Base-by-base conservation (phyloP, 2,888 invertebrate species). In the Amphiduros pacificus region DNA sequence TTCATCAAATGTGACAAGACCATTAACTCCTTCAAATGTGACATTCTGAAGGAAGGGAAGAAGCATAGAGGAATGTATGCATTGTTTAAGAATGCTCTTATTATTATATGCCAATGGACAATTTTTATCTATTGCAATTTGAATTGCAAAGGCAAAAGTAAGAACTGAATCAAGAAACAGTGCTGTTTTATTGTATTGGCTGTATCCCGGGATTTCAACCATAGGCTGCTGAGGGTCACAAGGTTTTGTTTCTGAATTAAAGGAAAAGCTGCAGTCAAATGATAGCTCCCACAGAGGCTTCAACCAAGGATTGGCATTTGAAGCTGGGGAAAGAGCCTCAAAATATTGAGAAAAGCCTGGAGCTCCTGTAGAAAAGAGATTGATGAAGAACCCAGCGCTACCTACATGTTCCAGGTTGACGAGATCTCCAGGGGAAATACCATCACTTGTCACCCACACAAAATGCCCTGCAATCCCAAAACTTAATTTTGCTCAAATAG, bases 291-390 rank as follows among this genome's bases (percentile, higher is more conserved):
- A 64, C n/a, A 68, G 66, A 17, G 65, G 49, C 31, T 11, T 17
- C 24, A 71, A 58, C 70, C 71, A 73, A 2, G 71, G 71, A 60
- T 73, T 71, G 22, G 58, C 31, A 17, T 48, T 54, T 11, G 40
- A 50, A 4, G 20, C 6, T 11, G 60, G 60, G 17, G 60, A 28
- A 2, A 63, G 51, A 22, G 28, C 22, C 40, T 60, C 55, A 32
- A 63, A 60, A 55, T 63, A 63, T 14, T 48, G n/a, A 9, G 36
- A 26, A 41, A 63, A 60, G 17, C 55, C 60, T 2, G 40, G 36
- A 5, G 50, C 40, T 1, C 55, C 60, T 1, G 52, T 60, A 9
- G 62, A 51, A 40, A 44, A 62, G 24, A 62, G 53, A 32, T 58
- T 54, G 31, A 63, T 41, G 29, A 60, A 60, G 40, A 63, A 60